A percentile compares a stretch with the other conserved stretches of the same genome.
These are phyloP conservation scores for Didymodactylos carnosus DNA, from an alignment of 2,888 invertebrate genomes.

Conservation along the genomic window DNA sequence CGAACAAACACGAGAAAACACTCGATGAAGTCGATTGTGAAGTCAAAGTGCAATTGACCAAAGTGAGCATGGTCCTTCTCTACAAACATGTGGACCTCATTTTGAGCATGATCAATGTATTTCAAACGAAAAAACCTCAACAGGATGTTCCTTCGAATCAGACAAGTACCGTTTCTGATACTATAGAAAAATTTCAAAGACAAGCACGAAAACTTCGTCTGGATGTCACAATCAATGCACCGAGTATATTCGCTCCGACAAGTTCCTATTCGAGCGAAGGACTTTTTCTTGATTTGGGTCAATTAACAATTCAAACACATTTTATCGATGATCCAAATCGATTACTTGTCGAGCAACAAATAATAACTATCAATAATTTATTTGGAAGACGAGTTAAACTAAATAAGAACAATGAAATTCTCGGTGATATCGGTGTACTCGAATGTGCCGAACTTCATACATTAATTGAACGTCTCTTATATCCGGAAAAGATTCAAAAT, in stretches of 20 bases:
- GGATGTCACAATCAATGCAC: background rate
- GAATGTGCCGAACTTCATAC: background rate
- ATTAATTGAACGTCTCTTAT: background rate
- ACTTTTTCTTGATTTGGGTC: background rate
- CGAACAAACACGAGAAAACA: background rate
- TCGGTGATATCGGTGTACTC: background rate
- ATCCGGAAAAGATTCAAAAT: background rate
- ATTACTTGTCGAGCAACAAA: background rate
- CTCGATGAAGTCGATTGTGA: background rate
- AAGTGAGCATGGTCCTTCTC: background rate
- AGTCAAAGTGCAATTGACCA: background rate
- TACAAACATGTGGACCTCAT: background rate
- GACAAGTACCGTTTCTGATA: background rate
- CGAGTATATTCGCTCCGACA: background rate
- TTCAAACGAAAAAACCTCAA: conserved; percentile 46
- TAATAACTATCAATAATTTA: background rate
- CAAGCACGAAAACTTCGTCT: background rate
- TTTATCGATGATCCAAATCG: background rate
- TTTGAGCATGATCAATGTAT: background rate
- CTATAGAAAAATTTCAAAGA: background rate
- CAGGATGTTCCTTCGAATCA: background rate
- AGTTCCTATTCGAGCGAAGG: background rate
- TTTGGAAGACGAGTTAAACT: background rate
- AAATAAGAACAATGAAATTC: background rate
- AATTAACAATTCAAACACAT: background rate